Percentiles rank a stretch among this genome's conserved stretches.
These are phyloP conservation scores for Drosophila formosana DNA, from an alignment of 2,888 invertebrate genomes.

Conservation along the genomic window DNA sequence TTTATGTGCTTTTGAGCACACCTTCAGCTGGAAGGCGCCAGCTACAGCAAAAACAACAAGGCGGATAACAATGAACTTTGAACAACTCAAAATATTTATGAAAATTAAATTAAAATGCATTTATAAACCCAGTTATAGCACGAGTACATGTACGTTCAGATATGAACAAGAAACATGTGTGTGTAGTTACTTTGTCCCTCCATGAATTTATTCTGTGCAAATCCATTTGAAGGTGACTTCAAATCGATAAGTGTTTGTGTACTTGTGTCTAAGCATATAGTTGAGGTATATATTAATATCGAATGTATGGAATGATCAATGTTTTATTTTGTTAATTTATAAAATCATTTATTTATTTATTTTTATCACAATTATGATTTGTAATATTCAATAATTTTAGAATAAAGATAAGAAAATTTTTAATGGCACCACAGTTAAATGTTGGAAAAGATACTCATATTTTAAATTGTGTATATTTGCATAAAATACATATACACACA, in stretches of 20 bases:
- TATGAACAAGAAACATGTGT: neutral
- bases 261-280: neutral
- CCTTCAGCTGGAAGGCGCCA: slow-evolving; percentile 14
- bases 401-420: no score
- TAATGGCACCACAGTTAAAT: no score
- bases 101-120: slow-evolving; percentile 27
- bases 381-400: no score
- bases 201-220: neutral
- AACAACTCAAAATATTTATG: slow-evolving; percentile 9
- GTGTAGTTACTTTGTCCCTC: neutral
- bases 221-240: slow-evolving; percentile 2
- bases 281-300: neutral
- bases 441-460: no score
- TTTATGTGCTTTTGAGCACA: slow-evolving; percentile 63
- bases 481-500: no score
- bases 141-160: neutral
- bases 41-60: neutral
- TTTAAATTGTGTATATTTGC: no score
- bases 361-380: no score
- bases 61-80: slow-evolving; percentile 3
- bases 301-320: neutral
- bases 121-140: neutral
- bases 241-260: slow-evolving; percentile 9
- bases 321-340: neutral
- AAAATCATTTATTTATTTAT: neutral